Evolutionary conservation across 1,140 invertebrate species (phyloP).

Genomic region (Penaeus indicus): DNA sequence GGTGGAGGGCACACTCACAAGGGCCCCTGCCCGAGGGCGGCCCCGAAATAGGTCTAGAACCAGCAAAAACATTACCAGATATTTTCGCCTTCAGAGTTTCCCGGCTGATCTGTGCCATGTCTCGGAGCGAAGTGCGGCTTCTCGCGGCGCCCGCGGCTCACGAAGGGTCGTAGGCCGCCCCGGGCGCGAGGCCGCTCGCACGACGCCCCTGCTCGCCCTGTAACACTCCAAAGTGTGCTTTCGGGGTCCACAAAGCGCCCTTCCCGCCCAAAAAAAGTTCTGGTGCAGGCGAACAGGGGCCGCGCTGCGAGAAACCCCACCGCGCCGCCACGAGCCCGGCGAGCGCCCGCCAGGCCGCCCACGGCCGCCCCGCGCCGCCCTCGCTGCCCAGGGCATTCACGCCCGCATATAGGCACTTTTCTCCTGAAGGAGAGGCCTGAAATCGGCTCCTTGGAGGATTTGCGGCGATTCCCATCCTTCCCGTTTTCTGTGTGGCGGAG

Average conservation of each 20-base stretch:
- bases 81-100: constrained; percentile 53
- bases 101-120: constrained; percentile 60
- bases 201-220: no score
- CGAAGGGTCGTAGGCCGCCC: not conserved
- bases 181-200: not conserved
- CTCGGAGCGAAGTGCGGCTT: constrained; percentile 40
- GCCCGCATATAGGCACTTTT: not conserved
- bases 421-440: not conserved
- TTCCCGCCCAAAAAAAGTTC: not conserved
- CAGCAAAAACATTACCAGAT: constrained; percentile 23
- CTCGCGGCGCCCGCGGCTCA: constrained; percentile 19
- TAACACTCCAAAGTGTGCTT: not conserved
- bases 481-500: constrained; percentile 30
- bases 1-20: constrained; percentile 1
- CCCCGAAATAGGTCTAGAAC: not conserved
- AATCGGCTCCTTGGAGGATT: not conserved
- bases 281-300: not conserved
- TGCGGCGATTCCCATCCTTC: constrained; percentile 31
- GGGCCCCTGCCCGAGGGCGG: not conserved
- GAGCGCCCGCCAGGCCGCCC: no score
- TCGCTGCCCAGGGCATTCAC: not conserved
- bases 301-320: constrained; percentile 42
- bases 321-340: constrained; percentile 29
- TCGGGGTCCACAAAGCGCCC: no score
- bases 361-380: no score